Percentiles rank a stretch among this genome's conserved stretches.
phyloP scores from a whole-genome alignment of 2,888 invertebrate genomes.

The Cenopis cana region DNA sequence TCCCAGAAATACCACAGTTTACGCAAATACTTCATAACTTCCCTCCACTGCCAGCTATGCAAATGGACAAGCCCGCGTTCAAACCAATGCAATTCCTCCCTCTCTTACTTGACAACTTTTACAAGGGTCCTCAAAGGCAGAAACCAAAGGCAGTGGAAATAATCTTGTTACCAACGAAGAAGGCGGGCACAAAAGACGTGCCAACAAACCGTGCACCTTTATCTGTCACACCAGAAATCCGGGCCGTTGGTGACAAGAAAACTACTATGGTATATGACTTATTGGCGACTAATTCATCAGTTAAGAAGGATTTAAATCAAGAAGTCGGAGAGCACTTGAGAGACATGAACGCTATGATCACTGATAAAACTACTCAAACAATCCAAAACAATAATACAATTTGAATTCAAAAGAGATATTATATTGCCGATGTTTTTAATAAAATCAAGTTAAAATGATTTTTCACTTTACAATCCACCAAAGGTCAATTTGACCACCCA shows the following conservation, averaged over 20 bases:
- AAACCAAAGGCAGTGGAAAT: constrained; percentile 70
- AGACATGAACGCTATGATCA: constrained; percentile 48
- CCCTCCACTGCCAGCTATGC: constrained; percentile 7
- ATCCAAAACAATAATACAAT: constrained; percentile 18
- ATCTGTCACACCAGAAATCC: constrained; percentile 55
- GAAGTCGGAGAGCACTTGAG: constrained; percentile 51
- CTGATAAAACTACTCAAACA: not conserved
- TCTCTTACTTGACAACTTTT: constrained; percentile 56
- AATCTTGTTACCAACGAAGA: constrained; percentile 70
- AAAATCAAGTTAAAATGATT: not conserved
- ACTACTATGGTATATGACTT: constrained; percentile 48
- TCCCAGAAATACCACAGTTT: not conserved
- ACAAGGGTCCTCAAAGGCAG: constrained; percentile 50
- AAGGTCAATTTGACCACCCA: too few species aligned
- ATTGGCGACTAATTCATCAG: constrained; percentile 53
- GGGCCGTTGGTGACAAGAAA: constrained; percentile 67
- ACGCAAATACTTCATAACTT: not conserved
- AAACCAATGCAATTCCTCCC: constrained; percentile 54
- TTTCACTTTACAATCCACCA: not conserved
- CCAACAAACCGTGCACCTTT: constrained; percentile 52
- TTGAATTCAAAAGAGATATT: not conserved
- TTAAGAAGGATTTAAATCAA: constrained; percentile 64
- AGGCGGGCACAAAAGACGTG: constrained; percentile 46
- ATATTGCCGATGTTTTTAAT: not conserved
- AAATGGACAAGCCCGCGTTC: constrained; percentile 6